phyloP scores from a whole-genome alignment of 2,797 vertebrate genomes.

The Mormyrops boulengeri region DNA sequence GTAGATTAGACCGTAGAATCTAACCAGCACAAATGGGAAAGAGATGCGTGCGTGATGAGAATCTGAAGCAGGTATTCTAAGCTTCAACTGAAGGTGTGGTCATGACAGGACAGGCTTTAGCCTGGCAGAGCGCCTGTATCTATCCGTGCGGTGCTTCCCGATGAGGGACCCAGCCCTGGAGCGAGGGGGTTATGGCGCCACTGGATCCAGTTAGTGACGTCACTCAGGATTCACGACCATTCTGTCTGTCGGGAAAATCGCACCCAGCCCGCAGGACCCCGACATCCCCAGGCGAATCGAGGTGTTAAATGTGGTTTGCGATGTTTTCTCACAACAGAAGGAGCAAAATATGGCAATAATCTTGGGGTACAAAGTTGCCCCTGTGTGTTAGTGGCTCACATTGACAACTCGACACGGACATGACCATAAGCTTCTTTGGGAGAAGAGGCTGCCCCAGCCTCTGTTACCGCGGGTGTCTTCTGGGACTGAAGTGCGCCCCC shows the following conservation, averaged over 20 bases:
- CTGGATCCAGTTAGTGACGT: neutral
- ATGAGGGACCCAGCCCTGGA: neutral
- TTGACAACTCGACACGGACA: neutral
- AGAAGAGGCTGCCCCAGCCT: neutral
- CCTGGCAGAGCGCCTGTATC: neutral
- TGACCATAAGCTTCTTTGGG: neutral
- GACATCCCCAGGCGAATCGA: neutral
- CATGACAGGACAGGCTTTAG: neutral
- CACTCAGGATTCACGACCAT: constrained; percentile 5
- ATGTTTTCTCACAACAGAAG: neutral
- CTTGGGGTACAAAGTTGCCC: neutral
- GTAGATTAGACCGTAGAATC: constrained; percentile 18
- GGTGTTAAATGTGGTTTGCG: neutral
- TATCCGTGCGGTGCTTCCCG: neutral
- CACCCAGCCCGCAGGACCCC: neutral
- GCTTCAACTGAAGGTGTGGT: neutral
- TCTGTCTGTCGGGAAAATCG: neutral
- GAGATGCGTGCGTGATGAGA: neutral
- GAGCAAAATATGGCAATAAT: neutral
- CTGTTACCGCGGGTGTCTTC: neutral
- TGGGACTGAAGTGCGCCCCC: neutral
- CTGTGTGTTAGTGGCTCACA: neutral
- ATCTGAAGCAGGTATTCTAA: neutral
- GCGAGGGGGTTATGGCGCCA: neutral
- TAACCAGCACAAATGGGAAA: constrained; percentile 46